Base-by-base conservation (phyloP, 2,888 invertebrate species). In the Euclidia mi region DNA sequence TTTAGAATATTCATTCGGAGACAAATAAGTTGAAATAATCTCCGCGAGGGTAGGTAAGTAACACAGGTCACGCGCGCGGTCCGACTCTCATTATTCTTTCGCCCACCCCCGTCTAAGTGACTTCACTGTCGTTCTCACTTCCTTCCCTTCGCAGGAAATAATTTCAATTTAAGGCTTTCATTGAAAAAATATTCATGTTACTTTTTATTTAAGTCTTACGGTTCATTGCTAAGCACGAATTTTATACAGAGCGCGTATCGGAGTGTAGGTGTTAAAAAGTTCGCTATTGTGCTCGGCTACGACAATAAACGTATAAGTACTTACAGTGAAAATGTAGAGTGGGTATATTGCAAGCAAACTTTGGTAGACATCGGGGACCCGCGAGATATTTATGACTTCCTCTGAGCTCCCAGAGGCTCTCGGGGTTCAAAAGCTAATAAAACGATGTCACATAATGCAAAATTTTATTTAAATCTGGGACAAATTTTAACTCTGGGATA, bases 321-420 rank as follows among this genome's bases (percentile, higher is more conserved):
- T 58, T 60, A 67, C 56, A 75, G 66, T 69, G 68, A 78, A 76
- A 79, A 74, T 74, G 64, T 74, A 76, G 71, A 74, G 65, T 56
- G 60, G 57, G 75, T 77, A 79, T 78, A 84, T 81, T 81, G 85
- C 82, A 83, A 81, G 84, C 82, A 84, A 89, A 89, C 84, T 89
- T 88, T 80, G 80, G 82, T 76, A 78, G 82, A 73, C 82, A 85
- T 89, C 85, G 84, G 81, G 87, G 87, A 85, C 86, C 87, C 86
- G 87, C 75, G 76, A 82, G 84, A 89, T 88, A 90, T 90, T 90
- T 90, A 90, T 82, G 88, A 83, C 90, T 89, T 90, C 90, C 90
- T 84, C 78, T 73, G 74, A 69, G 78, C 79, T 85, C 81, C 79
- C 80, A 71, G 78, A 80, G 81, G 80, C 87, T 84, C 85, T 87